Evolutionary conservation across 1,140 invertebrate genomes (phyloP), one percentile per base, ranked within the genome.

Genomic region (Papilio polytes): DNA sequence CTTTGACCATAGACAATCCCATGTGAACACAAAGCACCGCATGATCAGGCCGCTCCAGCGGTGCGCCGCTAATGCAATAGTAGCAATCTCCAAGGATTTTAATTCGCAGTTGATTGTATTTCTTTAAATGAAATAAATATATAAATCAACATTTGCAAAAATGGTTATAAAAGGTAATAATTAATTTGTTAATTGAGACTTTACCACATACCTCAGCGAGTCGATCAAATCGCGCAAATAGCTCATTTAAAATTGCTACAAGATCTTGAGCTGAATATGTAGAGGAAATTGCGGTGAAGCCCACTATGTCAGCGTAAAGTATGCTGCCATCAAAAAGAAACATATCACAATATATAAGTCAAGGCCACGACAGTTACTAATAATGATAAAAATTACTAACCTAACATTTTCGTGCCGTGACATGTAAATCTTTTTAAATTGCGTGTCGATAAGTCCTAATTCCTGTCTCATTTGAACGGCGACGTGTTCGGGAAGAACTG

Each of bases 341-440:
- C 80, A 79, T 76, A 78, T 81, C 81, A 77, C 78, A 81, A 26
- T 79, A 74, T 74, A 82, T 44, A 44, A 77, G 73, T 80, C 15
- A 36, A 26, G 13, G 26, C 26, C 13, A 70, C 2, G 48, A 51
- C 18, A 59, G 56, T n/a, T n/a, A 9, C 59, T 46, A 4, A 48
- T 48, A 22, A 63, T 74, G n/a, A 56, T 41, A 59, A 59, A 56
- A 20, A 74, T 41, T 10, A 81, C 87, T 80, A 95, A 98, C 97
- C 98, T 99, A 83, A 99, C 98, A 94, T 99, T 99, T 94, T 99
- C 98, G 93, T 99, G 98, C 20, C 98, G 96, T 81, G 98, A 98
- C 98, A 99, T 99, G 91, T 99, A 99, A 88, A 99, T 99, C 95
- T 99, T 99, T 95, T 99, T 98, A 92, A 99, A 99, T 91, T 99